These are phyloP conservation scores for Patella depressa DNA, from an alignment of 2,888 invertebrate species.

Conservation along the genomic window DNA sequence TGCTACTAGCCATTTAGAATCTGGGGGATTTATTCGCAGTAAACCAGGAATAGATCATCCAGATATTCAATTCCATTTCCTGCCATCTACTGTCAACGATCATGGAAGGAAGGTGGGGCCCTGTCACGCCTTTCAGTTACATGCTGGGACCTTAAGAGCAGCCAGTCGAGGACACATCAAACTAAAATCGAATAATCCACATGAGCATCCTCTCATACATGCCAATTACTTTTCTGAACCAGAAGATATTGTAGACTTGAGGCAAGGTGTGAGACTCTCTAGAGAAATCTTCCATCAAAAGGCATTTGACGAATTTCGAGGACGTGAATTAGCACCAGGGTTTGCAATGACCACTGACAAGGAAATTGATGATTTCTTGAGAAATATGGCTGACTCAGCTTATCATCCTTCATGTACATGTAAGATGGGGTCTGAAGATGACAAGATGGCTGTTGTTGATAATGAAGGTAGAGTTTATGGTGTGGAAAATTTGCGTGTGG, in stretches of 20 bases:
- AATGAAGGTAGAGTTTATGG: slow-evolving; percentile 73
- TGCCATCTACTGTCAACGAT: slow-evolving; percentile 73
- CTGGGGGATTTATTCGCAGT: slow-evolving; percentile 73
- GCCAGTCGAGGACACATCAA: slow-evolving; percentile 87
- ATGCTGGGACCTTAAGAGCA: slow-evolving; percentile 79
- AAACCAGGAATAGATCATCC: slow-evolving; percentile 68
- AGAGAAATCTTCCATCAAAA: slow-evolving; percentile 69
- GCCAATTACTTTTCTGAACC: slow-evolving; percentile 86
- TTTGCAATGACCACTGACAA: slow-evolving; percentile 59
- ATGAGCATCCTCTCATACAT: slow-evolving; percentile 86
- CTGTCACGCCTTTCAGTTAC: slow-evolving; percentile 73
- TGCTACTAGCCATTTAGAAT: slow-evolving; percentile 72
- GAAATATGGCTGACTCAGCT: slow-evolving; percentile 74
- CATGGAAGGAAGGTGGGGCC: slow-evolving; percentile 72
- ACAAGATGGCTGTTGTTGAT: slow-evolving; percentile 79
- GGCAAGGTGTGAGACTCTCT: slow-evolving; percentile 56
- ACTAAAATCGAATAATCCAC: slow-evolving; percentile 82
- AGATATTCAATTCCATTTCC: slow-evolving; percentile 74
- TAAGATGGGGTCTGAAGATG: slow-evolving; percentile 77
- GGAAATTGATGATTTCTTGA: slow-evolving; percentile 69
- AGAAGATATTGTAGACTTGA: slow-evolving; percentile 75
- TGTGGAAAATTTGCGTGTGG: slow-evolving; percentile 79
- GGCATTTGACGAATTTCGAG: slow-evolving; percentile 66
- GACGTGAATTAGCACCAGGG: slow-evolving; percentile 60
- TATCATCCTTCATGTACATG: slow-evolving; percentile 88